phyloP scores from a whole-genome alignment of 2,888 invertebrate genomes.

The Chrysomela aeneicollis region DNA sequence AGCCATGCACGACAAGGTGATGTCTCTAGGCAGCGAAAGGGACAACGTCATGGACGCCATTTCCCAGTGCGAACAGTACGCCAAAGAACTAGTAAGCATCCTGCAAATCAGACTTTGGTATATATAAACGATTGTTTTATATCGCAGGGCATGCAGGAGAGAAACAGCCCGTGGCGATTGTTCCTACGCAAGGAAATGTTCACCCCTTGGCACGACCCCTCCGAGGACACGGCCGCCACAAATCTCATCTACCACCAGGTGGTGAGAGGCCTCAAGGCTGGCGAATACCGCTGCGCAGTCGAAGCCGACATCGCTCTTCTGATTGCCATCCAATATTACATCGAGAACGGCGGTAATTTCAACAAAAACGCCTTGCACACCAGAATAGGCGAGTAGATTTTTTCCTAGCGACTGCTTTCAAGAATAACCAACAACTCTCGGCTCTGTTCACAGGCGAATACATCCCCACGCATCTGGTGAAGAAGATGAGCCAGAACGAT shows the following conservation, averaged over 20 bases:
- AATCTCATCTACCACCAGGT: conserved; percentile 91
- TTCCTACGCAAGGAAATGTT: conserved; percentile 91
- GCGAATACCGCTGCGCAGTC: conserved; percentile 86
- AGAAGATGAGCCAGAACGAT: conserved; percentile 52
- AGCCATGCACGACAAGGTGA: conserved; percentile 87
- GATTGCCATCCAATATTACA: conserved; percentile 89
- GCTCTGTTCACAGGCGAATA: conserved; percentile 64
- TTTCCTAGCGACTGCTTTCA: too few relatives aligned
- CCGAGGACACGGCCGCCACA: conserved; percentile 81
- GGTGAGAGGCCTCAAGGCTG: conserved; percentile 81
- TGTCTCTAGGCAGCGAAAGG: conserved; percentile 86
- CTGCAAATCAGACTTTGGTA: not conserved
- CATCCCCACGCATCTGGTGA: conserved; percentile 79
- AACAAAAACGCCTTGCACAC: conserved; percentile 71
- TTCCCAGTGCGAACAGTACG: conserved; percentile 94
- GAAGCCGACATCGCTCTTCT: conserved; percentile 89
- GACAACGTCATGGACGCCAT: conserved; percentile 97
- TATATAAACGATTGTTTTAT: not conserved
- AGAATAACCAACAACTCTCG: too few relatives aligned
- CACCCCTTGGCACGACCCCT: conserved; percentile 90
- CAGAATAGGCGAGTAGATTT: conserved; percentile 68
- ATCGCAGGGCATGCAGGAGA: conserved; percentile 76
- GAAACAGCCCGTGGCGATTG: conserved; percentile 87
- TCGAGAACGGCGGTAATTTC: conserved; percentile 77
- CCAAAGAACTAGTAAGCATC: conserved; percentile 72